phyloP scores from a whole-genome alignment of 2,797 vertebrate species.

The Vireo griseus region DNA sequence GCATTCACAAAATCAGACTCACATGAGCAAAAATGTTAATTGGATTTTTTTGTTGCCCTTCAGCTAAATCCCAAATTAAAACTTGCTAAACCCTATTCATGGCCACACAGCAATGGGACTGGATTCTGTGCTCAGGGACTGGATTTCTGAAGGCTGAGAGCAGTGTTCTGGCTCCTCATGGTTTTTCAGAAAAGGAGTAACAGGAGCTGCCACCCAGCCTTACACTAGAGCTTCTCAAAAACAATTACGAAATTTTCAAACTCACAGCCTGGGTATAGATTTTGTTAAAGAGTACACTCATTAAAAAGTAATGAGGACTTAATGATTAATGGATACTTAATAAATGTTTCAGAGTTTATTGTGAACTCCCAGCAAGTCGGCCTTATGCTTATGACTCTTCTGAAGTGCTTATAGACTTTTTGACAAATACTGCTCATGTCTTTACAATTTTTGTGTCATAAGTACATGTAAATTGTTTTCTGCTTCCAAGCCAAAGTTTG shows the following conservation, averaged over 20 bases:
- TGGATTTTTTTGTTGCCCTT: conserved; percentile 21
- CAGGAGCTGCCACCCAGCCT: background rate
- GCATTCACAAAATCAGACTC: conserved; percentile 15
- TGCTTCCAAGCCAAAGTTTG: background rate
- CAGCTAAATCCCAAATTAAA: conserved; percentile 35
- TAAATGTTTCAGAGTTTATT: conserved; percentile 53
- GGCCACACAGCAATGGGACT: background rate
- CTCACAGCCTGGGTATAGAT: background rate
- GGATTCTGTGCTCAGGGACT: background rate
- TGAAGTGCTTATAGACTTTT: background rate
- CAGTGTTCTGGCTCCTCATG: background rate
- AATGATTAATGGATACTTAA: conserved; percentile 58
- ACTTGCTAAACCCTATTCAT: background rate
- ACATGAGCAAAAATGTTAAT: conserved; percentile 10
- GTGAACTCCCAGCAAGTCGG: background rate
- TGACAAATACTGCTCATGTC: background rate
- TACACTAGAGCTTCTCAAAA: background rate
- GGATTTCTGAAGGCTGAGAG: conserved; percentile 1
- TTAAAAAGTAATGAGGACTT: conserved; percentile 18
- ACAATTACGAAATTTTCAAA: conserved; percentile 22
- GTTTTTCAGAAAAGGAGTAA: background rate
- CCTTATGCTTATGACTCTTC: background rate
- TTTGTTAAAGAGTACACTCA: conserved; percentile 16
- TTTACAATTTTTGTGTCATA: background rate
- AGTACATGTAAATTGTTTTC: background rate